Base-by-base conservation (phyloP, 2,888 invertebrate genomes). In the Drosophila putrida region DNA sequence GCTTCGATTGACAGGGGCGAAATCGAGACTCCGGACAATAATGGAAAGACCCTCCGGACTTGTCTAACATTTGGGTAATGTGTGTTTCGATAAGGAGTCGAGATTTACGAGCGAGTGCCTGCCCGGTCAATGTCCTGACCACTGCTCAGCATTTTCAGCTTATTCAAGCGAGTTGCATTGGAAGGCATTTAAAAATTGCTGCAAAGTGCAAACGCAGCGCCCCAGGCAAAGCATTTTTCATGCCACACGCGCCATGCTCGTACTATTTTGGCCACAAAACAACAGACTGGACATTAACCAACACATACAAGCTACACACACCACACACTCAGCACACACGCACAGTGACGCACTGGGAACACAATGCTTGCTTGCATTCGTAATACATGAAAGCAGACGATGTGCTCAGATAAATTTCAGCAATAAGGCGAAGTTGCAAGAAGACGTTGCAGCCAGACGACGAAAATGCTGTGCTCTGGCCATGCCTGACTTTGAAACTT, bases 401-500 rank as follows among this genome's bases (percentile, higher is more conserved):
- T 74, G 83, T 82, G 77, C 68, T 50, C 66, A 74, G 77, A 82
- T 82, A 82, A 85, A 79, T 85, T 80, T 75, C 39, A 58, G 60
- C 28, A 53, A 15, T 49, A 65, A 63, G 33, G 50, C 55, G 39
- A 68, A 53, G 82, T 78, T 67, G 75, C 68, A 55, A 33, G 54
- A 43, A 69, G 66, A 80, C 68, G 69, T 74, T 60, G 82, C 75
- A 79, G 74, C 59, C 78, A 72, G 75, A 81, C 62, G 66, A 54
- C 47, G 62, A 47, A 58, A 68, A 58, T 36, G 55, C 39, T 54
- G 59, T 35, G n/a, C 65, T 60, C 57, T 66, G 65, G 54, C n/a
- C 33, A 25, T 28, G 58, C 61, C 75, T 85, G 88, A 86, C 85
- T 85, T 85, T 85, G 85, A 85, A 88, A 85, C 83, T 85, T 69